A percentile compares a stretch with the other conserved stretches of the same genome.
Conservation (phyloP, 2,797 vertebrate species). For the Spinus pinus region DNA sequence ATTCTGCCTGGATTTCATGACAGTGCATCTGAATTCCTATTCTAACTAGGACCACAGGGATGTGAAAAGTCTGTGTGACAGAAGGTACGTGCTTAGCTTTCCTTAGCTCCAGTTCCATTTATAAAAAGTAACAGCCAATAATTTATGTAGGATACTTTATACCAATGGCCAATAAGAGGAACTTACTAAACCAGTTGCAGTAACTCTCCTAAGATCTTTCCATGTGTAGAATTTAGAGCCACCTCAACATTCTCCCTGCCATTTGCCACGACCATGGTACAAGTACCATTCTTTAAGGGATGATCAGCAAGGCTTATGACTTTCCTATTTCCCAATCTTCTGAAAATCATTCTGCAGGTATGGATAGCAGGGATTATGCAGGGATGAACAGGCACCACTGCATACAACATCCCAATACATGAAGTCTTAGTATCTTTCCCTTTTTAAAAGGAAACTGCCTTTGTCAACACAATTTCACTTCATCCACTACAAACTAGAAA, state of each 20-base stretch:
- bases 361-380: background rate
- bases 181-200: background rate
- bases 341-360: background rate
- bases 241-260: background rate
- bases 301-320: background rate
- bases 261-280: background rate
- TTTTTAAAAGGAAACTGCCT: background rate
- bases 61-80: background rate
- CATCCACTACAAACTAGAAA: background rate
- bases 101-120: background rate
- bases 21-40: background rate
- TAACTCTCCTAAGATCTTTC: background rate
- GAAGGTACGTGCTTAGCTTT: background rate
- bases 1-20: background rate
- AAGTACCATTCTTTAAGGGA: background rate
- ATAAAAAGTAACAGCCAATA: background rate
- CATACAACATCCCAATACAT: background rate
- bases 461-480: background rate
- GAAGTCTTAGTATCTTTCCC: background rate
- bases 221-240: background rate
- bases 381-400: background rate
- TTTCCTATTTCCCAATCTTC: background rate
- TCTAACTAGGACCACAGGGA: background rate
- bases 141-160: background rate
- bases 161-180: background rate